Percentiles rank a stretch among this genome's conserved stretches.
phyloP scores from a whole-genome alignment of 2,888 invertebrate species.

The Spialia ferax region DNA sequence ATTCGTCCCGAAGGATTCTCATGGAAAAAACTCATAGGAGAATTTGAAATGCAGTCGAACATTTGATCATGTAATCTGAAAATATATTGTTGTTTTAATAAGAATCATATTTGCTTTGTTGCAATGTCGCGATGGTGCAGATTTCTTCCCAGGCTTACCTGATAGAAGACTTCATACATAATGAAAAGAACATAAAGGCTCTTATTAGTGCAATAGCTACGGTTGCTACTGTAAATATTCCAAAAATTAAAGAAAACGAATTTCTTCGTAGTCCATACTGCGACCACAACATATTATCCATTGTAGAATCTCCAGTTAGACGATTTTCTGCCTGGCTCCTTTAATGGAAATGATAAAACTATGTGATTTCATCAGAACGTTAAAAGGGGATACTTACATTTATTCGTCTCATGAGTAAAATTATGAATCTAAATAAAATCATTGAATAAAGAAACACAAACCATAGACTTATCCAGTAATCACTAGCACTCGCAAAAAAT shows the following conservation, averaged over 20 bases:
- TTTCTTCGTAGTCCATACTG: slow-evolving; percentile 66
- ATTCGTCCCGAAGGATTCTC: slow-evolving; percentile 94
- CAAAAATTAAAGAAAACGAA: slow-evolving; percentile 83
- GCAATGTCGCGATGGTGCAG: neutral
- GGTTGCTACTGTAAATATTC: slow-evolving; percentile 83
- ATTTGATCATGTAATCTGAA: slow-evolving; percentile 88
- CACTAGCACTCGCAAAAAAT: slow-evolving; percentile 74
- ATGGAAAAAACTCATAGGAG: slow-evolving; percentile 91
- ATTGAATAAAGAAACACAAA: slow-evolving; percentile 48
- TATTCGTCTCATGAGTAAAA: neutral
- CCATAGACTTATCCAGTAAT: slow-evolving; percentile 81
- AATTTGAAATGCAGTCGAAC: slow-evolving; percentile 86
- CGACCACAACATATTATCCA: slow-evolving; percentile 70
- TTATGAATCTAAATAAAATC: neutral
- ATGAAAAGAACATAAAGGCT: slow-evolving; percentile 88
- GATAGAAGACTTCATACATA: slow-evolving; percentile 89
- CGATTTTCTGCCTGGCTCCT: slow-evolving; percentile 78
- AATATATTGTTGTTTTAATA: slow-evolving; percentile 12
- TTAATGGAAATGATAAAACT: neutral
- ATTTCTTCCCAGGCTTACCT: slow-evolving; percentile 55
- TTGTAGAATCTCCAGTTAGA: slow-evolving; percentile 71
- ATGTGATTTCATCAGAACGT: neutral
- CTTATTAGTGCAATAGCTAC: slow-evolving; percentile 87
- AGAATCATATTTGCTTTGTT: no score
- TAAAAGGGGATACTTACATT: slow-evolving; percentile 7